Conservation (phyloP, 2,113 vertebrate species). For the Megaceryle maxima region DNA sequence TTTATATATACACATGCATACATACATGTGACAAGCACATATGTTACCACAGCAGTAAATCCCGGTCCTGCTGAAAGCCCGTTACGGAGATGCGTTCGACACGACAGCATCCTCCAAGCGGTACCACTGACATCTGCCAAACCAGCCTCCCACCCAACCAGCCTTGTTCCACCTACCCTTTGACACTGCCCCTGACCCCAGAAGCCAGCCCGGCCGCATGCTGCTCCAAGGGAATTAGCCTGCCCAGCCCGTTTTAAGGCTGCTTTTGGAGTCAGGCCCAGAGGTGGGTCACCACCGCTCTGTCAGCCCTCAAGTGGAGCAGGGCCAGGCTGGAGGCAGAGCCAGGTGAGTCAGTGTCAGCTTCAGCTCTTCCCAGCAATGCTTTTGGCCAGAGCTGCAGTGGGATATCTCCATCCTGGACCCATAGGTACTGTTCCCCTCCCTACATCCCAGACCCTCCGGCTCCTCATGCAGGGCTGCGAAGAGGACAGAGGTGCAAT, state of each 20-base stretch:
- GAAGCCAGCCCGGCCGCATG: accelerated
- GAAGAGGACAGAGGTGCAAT: background rate
- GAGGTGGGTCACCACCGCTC: background rate
- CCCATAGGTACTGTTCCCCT: too few species aligned
- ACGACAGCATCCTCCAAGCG: background rate
- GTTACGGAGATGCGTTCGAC: accelerated
- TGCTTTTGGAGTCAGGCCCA: background rate
- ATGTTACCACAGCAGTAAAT: background rate
- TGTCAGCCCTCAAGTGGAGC: background rate
- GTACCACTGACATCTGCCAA: background rate
- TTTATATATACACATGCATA: background rate
- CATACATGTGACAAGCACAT: background rate
- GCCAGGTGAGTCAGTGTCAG: background rate
- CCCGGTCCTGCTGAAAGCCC: background rate
- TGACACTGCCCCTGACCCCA: accelerated
- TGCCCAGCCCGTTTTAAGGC: background rate
- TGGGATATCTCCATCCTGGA: background rate
- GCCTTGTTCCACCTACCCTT: background rate
- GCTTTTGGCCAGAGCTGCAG: background rate
- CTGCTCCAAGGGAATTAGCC: background rate
- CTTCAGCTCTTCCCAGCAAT: background rate
- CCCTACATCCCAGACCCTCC: background rate
- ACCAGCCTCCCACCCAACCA: background rate
- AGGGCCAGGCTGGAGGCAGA: background rate
- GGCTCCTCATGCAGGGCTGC: background rate